Percentiles rank a stretch among this genome's conserved stretches.
Evolutionary conservation across 2,113 vertebrate genomes (phyloP).

Genomic region (Hippocampus abdominalis): DNA sequence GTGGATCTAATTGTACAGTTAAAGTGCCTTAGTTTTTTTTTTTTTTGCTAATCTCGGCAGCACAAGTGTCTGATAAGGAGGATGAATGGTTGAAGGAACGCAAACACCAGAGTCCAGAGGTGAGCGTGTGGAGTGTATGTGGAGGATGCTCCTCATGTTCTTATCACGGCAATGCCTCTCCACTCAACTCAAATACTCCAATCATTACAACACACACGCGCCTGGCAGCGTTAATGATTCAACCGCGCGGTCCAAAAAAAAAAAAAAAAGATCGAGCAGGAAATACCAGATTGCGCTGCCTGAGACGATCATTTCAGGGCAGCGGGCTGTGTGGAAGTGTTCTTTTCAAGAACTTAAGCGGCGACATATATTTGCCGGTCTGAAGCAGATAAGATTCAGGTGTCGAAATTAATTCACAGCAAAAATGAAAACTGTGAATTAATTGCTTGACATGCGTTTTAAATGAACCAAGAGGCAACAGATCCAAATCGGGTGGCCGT

Average conservation of each 20-base stretch:
- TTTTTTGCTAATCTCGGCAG: background rate
- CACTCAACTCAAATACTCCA: conserved; percentile 42
- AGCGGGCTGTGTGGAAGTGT: background rate
- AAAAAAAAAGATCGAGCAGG: conserved; percentile 28
- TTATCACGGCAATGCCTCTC: conserved; percentile 42
- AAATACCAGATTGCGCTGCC: conserved; percentile 18
- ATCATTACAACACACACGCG: conserved; percentile 11
- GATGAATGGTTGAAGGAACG: background rate
- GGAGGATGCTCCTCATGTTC: background rate
- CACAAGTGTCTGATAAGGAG: background rate
- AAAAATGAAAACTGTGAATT: background rate
- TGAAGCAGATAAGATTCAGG: background rate
- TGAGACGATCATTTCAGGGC: conserved; percentile 14
- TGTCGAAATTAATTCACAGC: too few species aligned
- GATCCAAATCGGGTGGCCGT: too few species aligned
- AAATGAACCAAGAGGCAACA: too few species aligned
- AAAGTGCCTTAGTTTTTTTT: background rate
- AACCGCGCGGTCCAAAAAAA: conserved; percentile 15
- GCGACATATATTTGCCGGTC: too few species aligned
- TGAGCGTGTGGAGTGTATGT: conserved; percentile 11
- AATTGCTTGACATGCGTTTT: background rate
- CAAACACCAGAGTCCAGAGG: conserved; percentile 8
- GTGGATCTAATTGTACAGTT: background rate
- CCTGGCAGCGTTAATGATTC: conserved; percentile 59
- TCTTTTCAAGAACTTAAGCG: background rate